Conservation (phyloP, 2,797 vertebrate genomes). For the Muscicapa comitata region DNA sequence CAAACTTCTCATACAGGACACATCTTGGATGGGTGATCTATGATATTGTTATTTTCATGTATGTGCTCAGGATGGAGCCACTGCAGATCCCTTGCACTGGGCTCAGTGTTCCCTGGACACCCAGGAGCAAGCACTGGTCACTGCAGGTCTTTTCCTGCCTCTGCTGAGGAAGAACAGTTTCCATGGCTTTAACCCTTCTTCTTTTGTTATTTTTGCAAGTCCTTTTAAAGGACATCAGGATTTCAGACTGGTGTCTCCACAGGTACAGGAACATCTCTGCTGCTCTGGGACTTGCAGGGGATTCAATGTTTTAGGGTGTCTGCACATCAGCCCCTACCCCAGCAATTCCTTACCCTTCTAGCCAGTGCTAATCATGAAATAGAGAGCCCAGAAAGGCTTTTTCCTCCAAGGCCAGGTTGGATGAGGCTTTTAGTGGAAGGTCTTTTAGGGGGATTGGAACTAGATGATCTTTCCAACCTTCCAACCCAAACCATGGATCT, state of each 20-base stretch:
- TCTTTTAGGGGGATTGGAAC: not conserved
- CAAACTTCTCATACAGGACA: not conserved
- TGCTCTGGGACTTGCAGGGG: not conserved
- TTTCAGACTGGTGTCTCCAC: not conserved
- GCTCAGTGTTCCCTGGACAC: not conserved
- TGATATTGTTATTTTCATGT: rapidly evolving
- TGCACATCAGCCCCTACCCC: not conserved
- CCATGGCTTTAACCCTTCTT: not conserved
- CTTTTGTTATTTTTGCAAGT: not conserved
- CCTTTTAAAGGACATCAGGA: not conserved
- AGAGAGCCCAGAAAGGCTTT: not conserved
- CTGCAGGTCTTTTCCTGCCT: not conserved
- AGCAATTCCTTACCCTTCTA: not conserved
- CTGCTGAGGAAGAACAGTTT: not conserved
- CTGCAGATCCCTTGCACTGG: not conserved
- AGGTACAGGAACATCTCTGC: not conserved
- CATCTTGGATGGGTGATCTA: not conserved
- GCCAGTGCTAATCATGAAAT: not conserved
- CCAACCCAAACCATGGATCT: not conserved
- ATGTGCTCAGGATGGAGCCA: not conserved
- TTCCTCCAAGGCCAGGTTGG: not conserved
- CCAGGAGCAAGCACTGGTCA: not conserved
- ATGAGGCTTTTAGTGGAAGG: not conserved
- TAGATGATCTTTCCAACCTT: not conserved
- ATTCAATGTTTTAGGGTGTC: not conserved